Evolutionary conservation across 1,140 invertebrate species (phyloP).

Genomic region (Oncopeltus fasciatus): DNA sequence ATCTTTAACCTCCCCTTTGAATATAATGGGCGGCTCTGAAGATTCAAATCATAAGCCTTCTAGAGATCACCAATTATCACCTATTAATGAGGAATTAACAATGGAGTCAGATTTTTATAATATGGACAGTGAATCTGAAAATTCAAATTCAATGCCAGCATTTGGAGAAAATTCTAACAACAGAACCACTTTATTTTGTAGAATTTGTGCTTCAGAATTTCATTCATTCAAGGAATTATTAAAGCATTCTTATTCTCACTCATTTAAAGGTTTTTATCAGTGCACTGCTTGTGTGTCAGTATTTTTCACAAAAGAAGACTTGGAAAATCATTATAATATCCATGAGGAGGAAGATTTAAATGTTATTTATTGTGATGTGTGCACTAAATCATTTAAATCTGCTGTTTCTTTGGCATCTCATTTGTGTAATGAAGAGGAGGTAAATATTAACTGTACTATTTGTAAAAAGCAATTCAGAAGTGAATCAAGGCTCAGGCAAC

Average conservation of each 20-base stretch:
- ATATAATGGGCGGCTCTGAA: neutral
- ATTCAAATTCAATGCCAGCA: neutral
- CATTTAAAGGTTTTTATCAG: constrained; percentile 13
- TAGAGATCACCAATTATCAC: neutral
- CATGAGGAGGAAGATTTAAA: constrained; percentile 4
- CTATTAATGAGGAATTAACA: neutral
- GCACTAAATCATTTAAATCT: constrained; percentile 16
- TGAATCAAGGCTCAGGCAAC: constrained; percentile 14
- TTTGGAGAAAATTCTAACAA: neutral
- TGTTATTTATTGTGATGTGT: constrained; percentile 17
- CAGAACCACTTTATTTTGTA: constrained; percentile 1
- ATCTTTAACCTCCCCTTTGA: neutral
- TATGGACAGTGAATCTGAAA: neutral
- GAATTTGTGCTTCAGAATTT: constrained; percentile 18
- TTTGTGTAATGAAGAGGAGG: neutral
- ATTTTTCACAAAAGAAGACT: constrained; percentile 13
- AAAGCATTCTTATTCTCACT: constrained; percentile 18
- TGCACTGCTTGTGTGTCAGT: constrained; percentile 17
- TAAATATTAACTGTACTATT: constrained; percentile 15
- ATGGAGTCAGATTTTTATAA: neutral
- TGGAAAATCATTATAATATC: constrained; percentile 17
- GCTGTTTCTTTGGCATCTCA: constrained; percentile 6
- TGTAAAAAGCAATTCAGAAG: constrained; percentile 21
- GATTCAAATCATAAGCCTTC: neutral
- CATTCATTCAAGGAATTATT: constrained; percentile 5